Evolutionary conservation across 2,113 vertebrate genomes (phyloP), one percentile per base, ranked within the genome.

Genomic region (Neolamprologus sp.): DNA sequence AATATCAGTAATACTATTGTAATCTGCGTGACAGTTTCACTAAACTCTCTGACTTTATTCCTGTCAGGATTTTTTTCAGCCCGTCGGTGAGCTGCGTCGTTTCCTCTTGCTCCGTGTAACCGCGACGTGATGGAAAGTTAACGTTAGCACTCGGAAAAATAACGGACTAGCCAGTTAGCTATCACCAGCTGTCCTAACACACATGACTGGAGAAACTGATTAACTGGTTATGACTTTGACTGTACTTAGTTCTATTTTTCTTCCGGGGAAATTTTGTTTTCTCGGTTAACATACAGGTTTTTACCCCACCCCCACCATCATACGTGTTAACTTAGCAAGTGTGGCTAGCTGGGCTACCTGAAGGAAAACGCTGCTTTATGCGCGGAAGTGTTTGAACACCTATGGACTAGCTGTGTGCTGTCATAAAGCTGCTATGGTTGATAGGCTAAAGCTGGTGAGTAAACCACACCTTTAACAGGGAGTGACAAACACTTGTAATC

Each of bases 391-490:
- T 51, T 10, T 16, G 42, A 17, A 47, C 14, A 19, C 19, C 9
- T 16, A 82, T 73, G 45, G 60, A 81, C n/a, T 82, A 86, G 42
- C 21, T 45, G 47, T 26, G 31, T 7, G 4, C 60, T 13, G 3
- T 5, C 5, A 37, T 6, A 14, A 7, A 13, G 86, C 63, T 79
- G 92, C 42, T 26, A 83, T 89, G 91, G 19, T 91, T 79, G 23
- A 54, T 31, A 47, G 14, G 3, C 6, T 11, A 33, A 51, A 1
- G 5, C 58, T 84, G 81, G 88, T 92, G 79, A 89, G 93, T 91
- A 49, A 93, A 94, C 93, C 89, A 89, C 91, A 85, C 93, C 93
- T 90, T 26, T 4, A 79, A 58, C 7, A 1, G 79, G 88, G 68
- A 88, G 84, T 86, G 85, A 83, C 75, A 23, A 19, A 45, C 13